A percentile compares a stretch with the other conserved stretches of the same genome.
Conservation (phyloP, 2,797 vertebrate genomes). For the Lepilemur septentrionalis region DNA sequence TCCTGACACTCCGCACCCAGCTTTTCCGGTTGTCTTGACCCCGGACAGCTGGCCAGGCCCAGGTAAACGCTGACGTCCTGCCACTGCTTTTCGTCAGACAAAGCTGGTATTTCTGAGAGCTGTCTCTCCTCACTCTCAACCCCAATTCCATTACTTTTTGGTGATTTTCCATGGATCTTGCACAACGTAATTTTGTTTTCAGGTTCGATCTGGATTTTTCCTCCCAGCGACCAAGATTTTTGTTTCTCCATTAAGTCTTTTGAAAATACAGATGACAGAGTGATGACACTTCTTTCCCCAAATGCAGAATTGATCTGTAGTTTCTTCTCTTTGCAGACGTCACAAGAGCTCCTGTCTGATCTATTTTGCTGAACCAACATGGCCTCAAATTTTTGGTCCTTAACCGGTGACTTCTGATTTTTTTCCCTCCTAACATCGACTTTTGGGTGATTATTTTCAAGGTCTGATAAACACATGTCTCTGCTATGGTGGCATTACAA, state of each 20-base stretch:
- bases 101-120: fast-evolving
- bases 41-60: conserved; percentile 42
- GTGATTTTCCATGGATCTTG: conserved; percentile 10
- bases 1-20: background rate
- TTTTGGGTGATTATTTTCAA: conserved; percentile 73
- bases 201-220: conserved; percentile 72
- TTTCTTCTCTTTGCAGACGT: conserved; percentile 69
- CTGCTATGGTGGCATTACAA: conserved; percentile 77
- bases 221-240: conserved; percentile 60
- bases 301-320: conserved; percentile 45
- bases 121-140: background rate
- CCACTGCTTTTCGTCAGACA: conserved; percentile 41
- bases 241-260: conserved; percentile 76
- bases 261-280: conserved; percentile 1
- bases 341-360: conserved; percentile 60
- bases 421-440: conserved; percentile 68
- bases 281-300: conserved; percentile 47
- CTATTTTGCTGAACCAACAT: conserved; percentile 62
- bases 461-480: conserved; percentile 77
- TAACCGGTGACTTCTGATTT: conserved; percentile 49
- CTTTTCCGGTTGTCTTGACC: fast-evolving
- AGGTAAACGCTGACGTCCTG: background rate
- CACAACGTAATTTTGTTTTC: conserved; percentile 38
- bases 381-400: conserved; percentile 66
- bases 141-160: conserved; percentile 40